A percentile compares a stretch with the other conserved stretches of the same genome.
These are phyloP conservation scores for Rhinoraja longicauda DNA, from an alignment of 2,797 vertebrate species.

Conservation along the genomic window DNA sequence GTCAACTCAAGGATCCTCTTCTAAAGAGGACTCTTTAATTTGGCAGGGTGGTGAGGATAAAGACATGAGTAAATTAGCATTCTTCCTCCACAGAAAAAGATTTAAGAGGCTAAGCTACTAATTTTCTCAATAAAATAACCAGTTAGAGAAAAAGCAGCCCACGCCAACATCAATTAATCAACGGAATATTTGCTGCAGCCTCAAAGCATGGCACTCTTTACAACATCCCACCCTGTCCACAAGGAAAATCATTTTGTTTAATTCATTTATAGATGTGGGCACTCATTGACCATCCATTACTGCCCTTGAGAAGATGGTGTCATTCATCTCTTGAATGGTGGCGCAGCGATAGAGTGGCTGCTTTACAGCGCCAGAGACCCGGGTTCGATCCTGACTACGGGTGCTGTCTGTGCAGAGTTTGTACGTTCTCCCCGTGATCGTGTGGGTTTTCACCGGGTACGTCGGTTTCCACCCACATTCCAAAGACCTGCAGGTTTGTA, in stretches of 20 bases:
- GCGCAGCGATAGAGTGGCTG: too few species aligned
- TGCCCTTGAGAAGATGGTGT: too few species aligned
- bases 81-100: neutral
- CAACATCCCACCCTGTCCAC: neutral
- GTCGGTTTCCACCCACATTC: too few species aligned
- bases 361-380: too few species aligned
- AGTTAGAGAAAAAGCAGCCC: neutral
- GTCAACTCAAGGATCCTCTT: neutral
- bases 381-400: too few species aligned
- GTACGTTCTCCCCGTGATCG: too few species aligned
- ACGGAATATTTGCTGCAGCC: neutral
- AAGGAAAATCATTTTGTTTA: neutral
- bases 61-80: neutral
- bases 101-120: neutral
- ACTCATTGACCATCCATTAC: too few species aligned
- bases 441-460: too few species aligned
- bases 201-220: neutral
- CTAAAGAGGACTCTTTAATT: neutral
- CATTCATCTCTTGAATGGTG: too few species aligned
- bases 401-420: too few species aligned
- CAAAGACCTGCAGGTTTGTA: too few species aligned
- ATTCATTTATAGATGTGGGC: too few species aligned
- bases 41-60: neutral
- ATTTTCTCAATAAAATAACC: slow-evolving; percentile 9
- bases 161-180: neutral